Base-by-base conservation (phyloP, 2,113 vertebrate species). In the Ascaphus truei region DNA sequence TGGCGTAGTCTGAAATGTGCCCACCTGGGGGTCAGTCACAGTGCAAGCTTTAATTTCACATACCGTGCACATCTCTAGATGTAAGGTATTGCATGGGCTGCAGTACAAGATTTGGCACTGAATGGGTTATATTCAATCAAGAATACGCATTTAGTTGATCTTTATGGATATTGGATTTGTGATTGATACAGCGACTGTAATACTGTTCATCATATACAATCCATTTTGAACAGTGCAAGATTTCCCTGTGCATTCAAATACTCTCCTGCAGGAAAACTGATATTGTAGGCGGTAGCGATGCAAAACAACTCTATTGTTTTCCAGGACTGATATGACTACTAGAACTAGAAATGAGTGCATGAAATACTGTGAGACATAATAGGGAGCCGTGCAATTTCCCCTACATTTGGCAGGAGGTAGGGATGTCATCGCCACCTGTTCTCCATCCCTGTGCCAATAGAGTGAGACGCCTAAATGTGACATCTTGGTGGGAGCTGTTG, bases 401-500 rank as follows among this genome's bases (percentile, higher is more conserved):
- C 50, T 41, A 48, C 29, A 12, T 13, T 65, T 52, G 43, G 25
- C 62, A 55, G 34, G 31, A 29, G 12, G 5, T 7, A 30, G 25
- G 39, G 50, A 37, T 64, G 47, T 29, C 48, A 52, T 43, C 34
- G 23, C 34, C 63, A 66, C 50, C 63, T 66, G 63, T 51, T 66
- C 50, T 55, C 25, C 43, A 20, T 20, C 26, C 47, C 16, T 27
- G 37, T 43, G 63, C 50, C 63, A 66, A 51, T 6, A 55, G 55
- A 55, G 26, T 29, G 5, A 66, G 27, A 43, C 63, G 55, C 63
- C 63, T 55, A 66, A 55, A 55, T 55, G 48, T 66, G 63, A 66
- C 63, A 66, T 56, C 63, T 66, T 66, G 63, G 63, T 66, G 26
- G 50, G 36, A 66, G 63, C 63, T 55, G 50, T 51, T 66, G 51